Percentiles rank a stretch among this genome's conserved stretches.
phyloP scores from a whole-genome alignment of 1,140 invertebrate species.

The Nomia melanderi region DNA sequence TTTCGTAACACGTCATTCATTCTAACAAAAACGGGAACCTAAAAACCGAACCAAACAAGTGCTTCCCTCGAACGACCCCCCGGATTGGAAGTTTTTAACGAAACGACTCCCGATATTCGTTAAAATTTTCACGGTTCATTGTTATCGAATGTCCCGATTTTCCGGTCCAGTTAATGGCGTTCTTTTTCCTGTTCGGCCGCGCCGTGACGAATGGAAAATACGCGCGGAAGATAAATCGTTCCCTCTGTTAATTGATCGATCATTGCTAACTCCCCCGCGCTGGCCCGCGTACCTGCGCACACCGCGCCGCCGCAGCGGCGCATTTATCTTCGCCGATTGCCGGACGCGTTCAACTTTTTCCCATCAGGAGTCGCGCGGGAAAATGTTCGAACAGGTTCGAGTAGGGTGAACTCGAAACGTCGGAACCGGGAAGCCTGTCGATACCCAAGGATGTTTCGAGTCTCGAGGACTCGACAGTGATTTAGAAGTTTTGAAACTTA shows the following conservation, averaged over 20 bases:
- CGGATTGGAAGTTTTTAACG: not conserved
- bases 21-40: too few species aligned
- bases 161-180: conserved; percentile 27
- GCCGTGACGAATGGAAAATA: not conserved
- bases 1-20: too few species aligned
- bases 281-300: not conserved
- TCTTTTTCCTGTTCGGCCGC: conserved; percentile 1
- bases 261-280: not conserved
- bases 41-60: too few species aligned
- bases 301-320: not conserved
- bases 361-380: not conserved
- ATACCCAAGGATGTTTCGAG: too few species aligned
- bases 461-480: too few species aligned
- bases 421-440: too few species aligned
- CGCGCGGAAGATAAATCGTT: not conserved
- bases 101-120: conserved; percentile 30
- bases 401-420: too few species aligned
- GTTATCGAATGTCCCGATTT: conserved; percentile 42
- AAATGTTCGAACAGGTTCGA: not conserved
- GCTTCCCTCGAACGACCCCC: not conserved
- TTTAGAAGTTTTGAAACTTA: too few species aligned
- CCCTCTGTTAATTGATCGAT: conserved; percentile 16
- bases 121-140: conserved; percentile 44
- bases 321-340: not conserved
- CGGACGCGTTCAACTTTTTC: not conserved